Evolutionary conservation across 2,797 vertebrate species (phyloP).

Genomic region (Ctenochaetus hawaiiensis): DNA sequence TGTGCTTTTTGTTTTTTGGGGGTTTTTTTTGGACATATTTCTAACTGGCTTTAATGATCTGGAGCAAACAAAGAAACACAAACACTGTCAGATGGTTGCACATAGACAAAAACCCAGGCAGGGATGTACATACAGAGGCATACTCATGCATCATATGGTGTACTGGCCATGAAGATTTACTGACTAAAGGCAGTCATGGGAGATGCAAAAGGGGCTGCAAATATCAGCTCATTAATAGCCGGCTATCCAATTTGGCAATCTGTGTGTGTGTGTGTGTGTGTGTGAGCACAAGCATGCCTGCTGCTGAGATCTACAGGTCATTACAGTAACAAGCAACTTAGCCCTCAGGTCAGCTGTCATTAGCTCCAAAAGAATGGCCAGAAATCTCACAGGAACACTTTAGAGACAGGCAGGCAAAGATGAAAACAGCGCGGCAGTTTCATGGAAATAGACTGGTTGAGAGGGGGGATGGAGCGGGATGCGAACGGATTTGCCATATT

Average conservation of each 20-base stretch:
- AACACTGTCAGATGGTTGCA: conserved; percentile 22
- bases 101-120: conserved; percentile 20
- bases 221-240: conserved; percentile 78
- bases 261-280: conserved; percentile 31
- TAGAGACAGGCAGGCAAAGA: conserved; percentile 11
- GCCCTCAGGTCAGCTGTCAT: conserved; percentile 75
- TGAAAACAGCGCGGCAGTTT: conserved; percentile 13
- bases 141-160: conserved; percentile 44
- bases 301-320: conserved; percentile 70
- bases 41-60: conserved; percentile 54
- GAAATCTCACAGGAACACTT: conserved; percentile 44
- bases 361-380: conserved; percentile 64
- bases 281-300: conserved; percentile 25
- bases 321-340: conserved; percentile 77
- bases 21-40: conserved; percentile 42
- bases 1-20: conserved; percentile 30
- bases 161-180: conserved; percentile 39
- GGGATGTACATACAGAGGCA: conserved; percentile 8
- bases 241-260: conserved; percentile 53
- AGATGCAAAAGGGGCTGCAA: conserved; percentile 65
- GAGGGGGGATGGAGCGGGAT: background rate
- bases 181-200: conserved; percentile 72
- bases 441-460: conserved; percentile 17
- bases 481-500: conserved; percentile 28
- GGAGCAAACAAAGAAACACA: conserved; percentile 48